A percentile compares a stretch with the other conserved stretches of the same genome.
phyloP scores from a whole-genome alignment of 23 tunicate species.

The Trididemnum clinides region DNA sequence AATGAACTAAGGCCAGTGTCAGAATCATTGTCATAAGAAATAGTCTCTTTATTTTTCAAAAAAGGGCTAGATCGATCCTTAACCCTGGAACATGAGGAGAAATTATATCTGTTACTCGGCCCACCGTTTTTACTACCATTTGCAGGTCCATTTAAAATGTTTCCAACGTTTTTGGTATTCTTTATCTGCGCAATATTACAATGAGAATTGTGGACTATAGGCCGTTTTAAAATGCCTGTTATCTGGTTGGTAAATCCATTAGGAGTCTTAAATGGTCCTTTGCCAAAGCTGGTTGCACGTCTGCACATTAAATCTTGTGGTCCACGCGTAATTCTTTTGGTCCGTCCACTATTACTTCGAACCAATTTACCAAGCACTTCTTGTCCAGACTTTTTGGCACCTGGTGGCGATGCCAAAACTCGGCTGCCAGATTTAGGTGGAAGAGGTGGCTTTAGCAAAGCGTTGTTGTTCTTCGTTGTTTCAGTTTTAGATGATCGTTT shows the following conservation, averaged over 20 bases:
- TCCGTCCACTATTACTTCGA: slow-evolving; percentile 77
- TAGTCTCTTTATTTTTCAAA: background rate
- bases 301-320: background rate
- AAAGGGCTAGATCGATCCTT: background rate
- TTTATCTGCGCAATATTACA: background rate
- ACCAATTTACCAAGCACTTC: slow-evolving; percentile 48
- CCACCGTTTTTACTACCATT: background rate
- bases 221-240: slow-evolving; percentile 34
- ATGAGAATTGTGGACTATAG: slow-evolving; percentile 16
- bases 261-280: background rate
- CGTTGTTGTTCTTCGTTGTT: background rate
- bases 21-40: slow-evolving; percentile 79
- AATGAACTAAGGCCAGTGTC: slow-evolving; percentile 92
- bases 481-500: background rate
- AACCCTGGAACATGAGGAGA: background rate
- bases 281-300: slow-evolving; percentile 55
- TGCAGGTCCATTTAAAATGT: background rate
- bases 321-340: background rate
- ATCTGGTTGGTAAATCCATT: background rate
- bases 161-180: background rate
- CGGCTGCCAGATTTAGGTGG: slow-evolving; percentile 14
- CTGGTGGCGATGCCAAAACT: background rate
- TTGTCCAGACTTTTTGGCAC: background rate
- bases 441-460: slow-evolving; percentile 35
- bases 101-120: background rate